Base-by-base conservation (phyloP, 2,888 invertebrate species). In the Drosophila diplacantha region DNA sequence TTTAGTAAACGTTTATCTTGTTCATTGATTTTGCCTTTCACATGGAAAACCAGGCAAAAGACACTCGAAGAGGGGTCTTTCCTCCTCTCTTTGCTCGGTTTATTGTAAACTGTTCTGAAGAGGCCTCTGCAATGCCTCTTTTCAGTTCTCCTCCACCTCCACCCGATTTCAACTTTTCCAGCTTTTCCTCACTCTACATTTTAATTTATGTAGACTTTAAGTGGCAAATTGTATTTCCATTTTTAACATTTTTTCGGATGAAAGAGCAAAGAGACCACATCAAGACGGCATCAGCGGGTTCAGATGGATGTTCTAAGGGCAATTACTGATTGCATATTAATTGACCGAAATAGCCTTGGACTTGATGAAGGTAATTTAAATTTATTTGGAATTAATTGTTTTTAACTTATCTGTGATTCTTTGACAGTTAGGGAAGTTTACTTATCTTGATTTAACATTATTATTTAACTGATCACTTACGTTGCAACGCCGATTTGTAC, bases 171-270 rank as follows among this genome's bases (percentile, higher is more conserved):
- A 52, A 34, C 26, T 29, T 29, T 29, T 29, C 29, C 20, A 12
- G 38, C 38, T 29, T 34, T 46, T 20, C 34, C 43, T 7, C 11
- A 31, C 18, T 22, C 41, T 31, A n/a, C 56, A 56, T 74, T 64
- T 62, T 67, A 79, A 71, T 76, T 76, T 79, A 77, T 79, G 76
- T 69, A 68, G 73, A 79, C 75, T 81, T 79, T 72, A 80, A 81
- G 84, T 80, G 81, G 82, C 81, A 82, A 83, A 81, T 82, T 81
- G 77, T 82, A 80, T 76, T 83, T 81, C 80, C 73, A 82, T 80
- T 83, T 81, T 64, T 54, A 58, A 68, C 60, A 71, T 73, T 72
- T 50, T 41, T 49, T 44, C 26, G 18, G 62, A 62, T 78, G 50
- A 70, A 67, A 61, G 63, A 65, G 59, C 57, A 56, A 8, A 52